These are phyloP conservation scores for Parazoanthus swiftii DNA, from an alignment of 92 coral and sea anemone species.

Conservation along the genomic window DNA sequence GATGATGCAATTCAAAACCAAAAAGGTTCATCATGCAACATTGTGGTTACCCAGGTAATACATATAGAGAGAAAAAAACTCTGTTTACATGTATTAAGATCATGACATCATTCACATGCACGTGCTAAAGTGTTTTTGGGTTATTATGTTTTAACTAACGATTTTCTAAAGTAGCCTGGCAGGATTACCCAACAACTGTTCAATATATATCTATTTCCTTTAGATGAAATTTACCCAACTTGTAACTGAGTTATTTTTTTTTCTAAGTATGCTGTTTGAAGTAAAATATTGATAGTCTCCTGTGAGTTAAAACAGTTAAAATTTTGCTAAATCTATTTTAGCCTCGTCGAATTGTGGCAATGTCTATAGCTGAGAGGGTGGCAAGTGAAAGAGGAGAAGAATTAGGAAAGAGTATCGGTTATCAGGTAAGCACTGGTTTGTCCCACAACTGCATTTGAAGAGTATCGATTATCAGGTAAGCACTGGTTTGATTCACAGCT, in stretches of 20 bases:
- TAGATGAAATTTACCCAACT: background rate
- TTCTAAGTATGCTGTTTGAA: too few species aligned
- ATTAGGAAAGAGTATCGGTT: slow-evolving; percentile 82
- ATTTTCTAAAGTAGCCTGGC: too few species aligned
- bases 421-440: slow-evolving; percentile 65
- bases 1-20: slow-evolving; percentile 78
- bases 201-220: background rate
- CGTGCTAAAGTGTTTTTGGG: too few species aligned
- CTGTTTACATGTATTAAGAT: background rate
- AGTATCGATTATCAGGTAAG: background rate
- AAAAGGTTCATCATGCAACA: slow-evolving; percentile 79
- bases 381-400: slow-evolving; percentile 88
- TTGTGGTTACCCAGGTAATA: slow-evolving; percentile 89
- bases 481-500: background rate
- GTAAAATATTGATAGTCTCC: too few species aligned
- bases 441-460: too few species aligned
- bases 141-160: too few species aligned
- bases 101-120: too few species aligned
- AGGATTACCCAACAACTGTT: too few species aligned
- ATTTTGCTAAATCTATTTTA: slow-evolving; percentile 8
- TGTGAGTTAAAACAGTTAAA: background rate
- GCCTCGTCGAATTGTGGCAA: slow-evolving; percentile 90
- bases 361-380: slow-evolving; percentile 97
- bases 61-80: background rate
- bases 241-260: background rate